A percentile compares a stretch with the other conserved stretches of the same genome.
Conservation (phyloP, 2,888 invertebrate species). For the Masnerella sp. region DNA sequence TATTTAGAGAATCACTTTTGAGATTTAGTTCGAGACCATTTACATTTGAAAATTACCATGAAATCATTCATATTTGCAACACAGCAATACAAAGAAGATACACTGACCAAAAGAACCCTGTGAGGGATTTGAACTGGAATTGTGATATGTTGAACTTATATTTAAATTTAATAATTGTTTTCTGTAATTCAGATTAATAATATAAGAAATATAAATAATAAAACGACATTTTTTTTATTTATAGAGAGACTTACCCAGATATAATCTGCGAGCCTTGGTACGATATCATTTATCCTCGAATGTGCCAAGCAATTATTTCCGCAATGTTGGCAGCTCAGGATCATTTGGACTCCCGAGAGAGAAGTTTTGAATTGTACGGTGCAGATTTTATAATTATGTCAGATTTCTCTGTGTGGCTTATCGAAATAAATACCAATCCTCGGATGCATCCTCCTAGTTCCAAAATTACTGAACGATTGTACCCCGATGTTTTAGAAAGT, state of each 20-base stretch:
- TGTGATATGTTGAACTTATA: constrained; percentile 74
- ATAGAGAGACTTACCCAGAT: constrained; percentile 78
- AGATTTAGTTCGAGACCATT: constrained; percentile 92
- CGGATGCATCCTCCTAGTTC: constrained; percentile 89
- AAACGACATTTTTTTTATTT: neutral
- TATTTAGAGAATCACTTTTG: constrained; percentile 84
- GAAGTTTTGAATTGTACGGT: constrained; percentile 90
- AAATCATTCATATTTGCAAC: constrained; percentile 84
- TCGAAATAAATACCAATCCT: constrained; percentile 95
- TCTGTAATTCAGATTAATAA: no score
- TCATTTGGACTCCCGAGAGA: neutral
- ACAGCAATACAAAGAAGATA: constrained; percentile 92
- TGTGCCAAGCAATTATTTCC: constrained; percentile 90
- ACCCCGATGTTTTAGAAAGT: constrained; percentile 89
- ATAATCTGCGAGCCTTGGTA: constrained; percentile 81
- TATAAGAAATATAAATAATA: no score
- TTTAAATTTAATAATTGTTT: constrained; percentile 74
- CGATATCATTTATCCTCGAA: constrained; percentile 88
- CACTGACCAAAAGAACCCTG: constrained; percentile 52
- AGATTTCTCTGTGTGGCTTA: constrained; percentile 90
- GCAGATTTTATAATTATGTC: constrained; percentile 95
- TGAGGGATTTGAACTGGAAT: constrained; percentile 67
- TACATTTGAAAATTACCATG: constrained; percentile 87
- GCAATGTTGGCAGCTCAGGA: constrained; percentile 82
- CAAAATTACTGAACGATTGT: constrained; percentile 89